Evolutionary conservation across 1,140 invertebrate genomes (phyloP), one percentile per base, ranked within the genome.

Genomic region (Heliconius melpomene): DNA sequence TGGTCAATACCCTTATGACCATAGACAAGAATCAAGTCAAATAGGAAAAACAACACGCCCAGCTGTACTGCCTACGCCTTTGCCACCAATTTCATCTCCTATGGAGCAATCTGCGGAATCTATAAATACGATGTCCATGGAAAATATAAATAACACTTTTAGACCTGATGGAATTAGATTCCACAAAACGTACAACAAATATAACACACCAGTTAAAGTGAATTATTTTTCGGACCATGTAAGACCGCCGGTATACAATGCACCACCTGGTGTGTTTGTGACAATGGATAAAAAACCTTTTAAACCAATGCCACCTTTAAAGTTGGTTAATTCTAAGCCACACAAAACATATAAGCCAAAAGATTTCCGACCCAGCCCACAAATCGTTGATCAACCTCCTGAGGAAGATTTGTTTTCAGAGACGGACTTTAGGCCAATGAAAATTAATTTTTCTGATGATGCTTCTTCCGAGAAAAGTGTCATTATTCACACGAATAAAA

Each of bases 241-340:
- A 57, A 88, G 93, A 74, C 93, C 91, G 16, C 92, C 91, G 18
- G 85, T 94, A 26, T 93, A 90, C 73, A 94, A 92, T 82, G 91
- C 93, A 40, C 93, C 92, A 3, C 93, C 92, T 7, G 93, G 93
- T 57, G 90, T 94, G 3, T 94, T 94, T 72, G 90, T 91, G 2
- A 93, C 91, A 8, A 93, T 93, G 93, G 93, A 94, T 78, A 94
- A 93, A 74, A 94, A 94, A 72, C 91, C 93, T n/a, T 94, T 94
- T 60, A 94, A 93, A 75, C 93, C 93, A 3, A 88, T 94, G 88
- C 93, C 93, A n/a, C 93, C 93, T 16, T 74, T 94, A 71, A 93
- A 92, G 81, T 75, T 83, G 6, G 54, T 82, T 16, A 86, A 89
- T 5, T 71, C 84, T 8, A 93, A 93, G 74, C 86, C 85, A n/a